Evolutionary conservation across 2,797 vertebrate genomes (phyloP), one percentile per base, ranked within the genome.

Genomic region (Aldrovandia affinis): DNA sequence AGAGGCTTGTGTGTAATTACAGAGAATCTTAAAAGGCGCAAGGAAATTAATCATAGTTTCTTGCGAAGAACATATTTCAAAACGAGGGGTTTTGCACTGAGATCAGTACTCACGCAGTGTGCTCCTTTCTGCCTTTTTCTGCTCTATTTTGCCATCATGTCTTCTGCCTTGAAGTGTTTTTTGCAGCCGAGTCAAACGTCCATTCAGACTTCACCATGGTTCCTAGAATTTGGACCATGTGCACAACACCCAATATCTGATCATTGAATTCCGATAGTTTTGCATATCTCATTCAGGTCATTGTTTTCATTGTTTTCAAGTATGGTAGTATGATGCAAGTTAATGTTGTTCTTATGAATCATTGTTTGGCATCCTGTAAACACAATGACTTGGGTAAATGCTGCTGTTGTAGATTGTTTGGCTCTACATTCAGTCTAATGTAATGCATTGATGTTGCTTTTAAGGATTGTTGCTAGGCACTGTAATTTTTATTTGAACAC

Each of bases 21-120:
- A 88, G 89, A 83, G 84, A 65, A 81, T 61, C 85, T 77, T 77
- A 44, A 75, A 75, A 75, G 65, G 30, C 36, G 9, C 4, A 22
- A 8, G 22, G 73, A 88, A 88, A 91, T 90, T 88, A 90, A 92
- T 91, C 86, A 90, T 81, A 15, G 87, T 77, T 90, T 90, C 89
- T 84, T 88, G 89, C 88, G 87, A 87, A 90, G 88, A 85, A 88
- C 89, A 87, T 86, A 86, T 91, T 91, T 89, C 47, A 18, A 61
- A 68, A 79, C 33, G 12, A 78, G 75, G 86, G 82, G 85, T 81
- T 68, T 59, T 85, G 50, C 87, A 91, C 90, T 89, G 88, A 30
- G 14, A 30, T 65, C 25, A 65, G 28, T n/a, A 15, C 61, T 30
- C n/a, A 30, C 28, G 25, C 8, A 20, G 20, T 73, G n/a, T 39